Conservation (phyloP, 2,888 invertebrate genomes). For the Dryococelus australis region DNA sequence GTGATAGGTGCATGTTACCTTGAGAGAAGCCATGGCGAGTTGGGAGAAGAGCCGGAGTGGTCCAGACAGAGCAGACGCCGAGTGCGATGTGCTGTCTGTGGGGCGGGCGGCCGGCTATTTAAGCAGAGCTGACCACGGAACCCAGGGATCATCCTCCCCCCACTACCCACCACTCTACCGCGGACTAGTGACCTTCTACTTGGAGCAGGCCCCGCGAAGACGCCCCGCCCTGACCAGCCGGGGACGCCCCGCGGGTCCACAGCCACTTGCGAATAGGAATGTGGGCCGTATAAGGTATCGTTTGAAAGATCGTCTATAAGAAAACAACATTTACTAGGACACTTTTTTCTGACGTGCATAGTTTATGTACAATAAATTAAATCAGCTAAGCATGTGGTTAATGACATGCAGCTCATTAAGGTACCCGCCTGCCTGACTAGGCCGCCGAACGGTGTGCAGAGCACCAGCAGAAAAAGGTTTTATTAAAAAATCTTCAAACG, state of each 20-base stretch:
- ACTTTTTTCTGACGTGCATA: too few species aligned
- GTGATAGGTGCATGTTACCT: neutral
- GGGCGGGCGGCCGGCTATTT: neutral
- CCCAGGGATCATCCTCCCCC: neutral
- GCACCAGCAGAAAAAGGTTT: too few species aligned
- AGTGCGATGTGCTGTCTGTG: neutral
- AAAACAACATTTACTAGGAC: too few species aligned
- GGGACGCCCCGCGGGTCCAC: neutral
- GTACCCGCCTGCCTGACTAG: too few species aligned
- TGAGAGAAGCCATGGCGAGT: neutral
- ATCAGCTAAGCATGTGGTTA: too few species aligned
- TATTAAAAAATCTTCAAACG: too few species aligned
- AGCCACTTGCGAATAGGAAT: too few species aligned
- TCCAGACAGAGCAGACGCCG: neutral
- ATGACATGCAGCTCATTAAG: too few species aligned
- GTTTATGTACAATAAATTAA: too few species aligned
- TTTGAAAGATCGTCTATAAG: too few species aligned
- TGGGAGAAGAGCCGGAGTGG: neutral
- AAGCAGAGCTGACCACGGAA: neutral
- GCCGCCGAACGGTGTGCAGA: too few species aligned
- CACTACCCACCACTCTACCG: neutral
- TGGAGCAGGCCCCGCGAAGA: neutral
- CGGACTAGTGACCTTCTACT: neutral
- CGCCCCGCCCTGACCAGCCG: neutral
- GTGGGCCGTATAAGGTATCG: too few species aligned